Base-by-base conservation (phyloP, 2,888 invertebrate species). In the Caenorhabditis virilis region DNA sequence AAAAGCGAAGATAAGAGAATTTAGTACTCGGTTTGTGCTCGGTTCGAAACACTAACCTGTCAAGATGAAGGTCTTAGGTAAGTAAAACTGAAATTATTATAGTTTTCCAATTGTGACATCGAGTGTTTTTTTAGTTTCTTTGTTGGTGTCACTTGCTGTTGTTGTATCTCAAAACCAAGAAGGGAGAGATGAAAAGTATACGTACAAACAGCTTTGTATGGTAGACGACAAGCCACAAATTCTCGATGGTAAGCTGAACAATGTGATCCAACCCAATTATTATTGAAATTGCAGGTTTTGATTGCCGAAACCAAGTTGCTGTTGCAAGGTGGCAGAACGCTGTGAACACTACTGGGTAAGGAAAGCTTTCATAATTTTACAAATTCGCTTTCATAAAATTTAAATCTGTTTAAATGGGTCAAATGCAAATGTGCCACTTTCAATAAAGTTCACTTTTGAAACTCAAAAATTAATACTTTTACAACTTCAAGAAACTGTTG, bases 321-420 rank as follows among this genome's bases (percentile, higher is more conserved):
- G 67, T 77, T 20, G 81, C 77, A 27, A 72, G 78, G n/a, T 82
- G 74, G 74, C 69, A 73, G 52, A 81, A 81, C 50, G 48, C 78
- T 7, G 79, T 81, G 23, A 81, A 81, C 59, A 64, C 69, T 7
- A 77, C 81, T 33, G 81, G 80, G 66, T 76, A 20, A 46, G 61
- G n/a, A n/a, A n/a, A n/a, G n/a, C n/a, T n/a, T n/a, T n/a, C n/a
- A n/a, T n/a, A n/a, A n/a, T n/a, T n/a, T n/a, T n/a, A n/a, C n/a
- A n/a, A n/a, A n/a, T n/a, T n/a, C n/a, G n/a, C n/a, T n/a, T n/a
- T n/a, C n/a, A n/a, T n/a, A n/a, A n/a, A n/a, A n/a, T n/a, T n/a
- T n/a, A n/a, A n/a, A n/a, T n/a, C n/a, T n/a, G n/a, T n/a, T n/a
- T n/a, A n/a, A n/a, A n/a, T n/a, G n/a, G n/a, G n/a, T n/a, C n/a